These are phyloP conservation scores for Drosophila buzzatii DNA, from an alignment of 2,888 invertebrate species.

Conservation along the genomic window DNA sequence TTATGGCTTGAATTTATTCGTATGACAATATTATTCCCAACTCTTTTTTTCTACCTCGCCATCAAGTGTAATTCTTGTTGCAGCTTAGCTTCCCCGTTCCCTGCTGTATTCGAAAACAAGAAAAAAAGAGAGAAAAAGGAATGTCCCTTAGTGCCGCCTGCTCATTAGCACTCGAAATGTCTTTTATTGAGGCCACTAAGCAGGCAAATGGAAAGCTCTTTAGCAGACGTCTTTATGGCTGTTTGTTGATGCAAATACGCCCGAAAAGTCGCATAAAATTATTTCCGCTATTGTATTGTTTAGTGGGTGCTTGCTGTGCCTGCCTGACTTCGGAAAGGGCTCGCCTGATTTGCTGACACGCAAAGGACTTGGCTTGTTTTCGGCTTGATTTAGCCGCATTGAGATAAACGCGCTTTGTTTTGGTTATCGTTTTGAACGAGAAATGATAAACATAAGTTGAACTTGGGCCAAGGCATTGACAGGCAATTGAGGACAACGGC, in stretches of 20 bases:
- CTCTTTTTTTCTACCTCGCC: neutral
- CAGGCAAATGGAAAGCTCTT: constrained; percentile 31
- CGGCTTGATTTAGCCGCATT: constrained; percentile 65
- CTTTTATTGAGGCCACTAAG: constrained; percentile 54
- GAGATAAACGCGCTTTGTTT: constrained; percentile 72
- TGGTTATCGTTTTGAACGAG: constrained; percentile 50
- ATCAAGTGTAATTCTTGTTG: neutral
- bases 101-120: neutral
- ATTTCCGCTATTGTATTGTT: constrained; percentile 75
- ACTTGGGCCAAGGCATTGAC: constrained; percentile 53
- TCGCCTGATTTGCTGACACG: constrained; percentile 63
- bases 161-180: constrained; percentile 64
- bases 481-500: constrained; percentile 35
- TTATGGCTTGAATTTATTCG: constrained; percentile 1
- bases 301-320: constrained; percentile 36
- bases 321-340: constrained; percentile 39
- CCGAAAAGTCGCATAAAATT: constrained; percentile 68
- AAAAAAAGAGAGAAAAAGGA: neutral
- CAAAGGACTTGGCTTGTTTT: constrained; percentile 43
- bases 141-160: constrained; percentile 31
- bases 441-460: constrained; percentile 61
- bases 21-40: neutral
- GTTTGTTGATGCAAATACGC: constrained; percentile 72
- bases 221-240: constrained; percentile 65
- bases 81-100: neutral